These are phyloP conservation scores for Dastarcus helophoroides DNA, from an alignment of 2,888 invertebrate species.

Conservation along the genomic window DNA sequence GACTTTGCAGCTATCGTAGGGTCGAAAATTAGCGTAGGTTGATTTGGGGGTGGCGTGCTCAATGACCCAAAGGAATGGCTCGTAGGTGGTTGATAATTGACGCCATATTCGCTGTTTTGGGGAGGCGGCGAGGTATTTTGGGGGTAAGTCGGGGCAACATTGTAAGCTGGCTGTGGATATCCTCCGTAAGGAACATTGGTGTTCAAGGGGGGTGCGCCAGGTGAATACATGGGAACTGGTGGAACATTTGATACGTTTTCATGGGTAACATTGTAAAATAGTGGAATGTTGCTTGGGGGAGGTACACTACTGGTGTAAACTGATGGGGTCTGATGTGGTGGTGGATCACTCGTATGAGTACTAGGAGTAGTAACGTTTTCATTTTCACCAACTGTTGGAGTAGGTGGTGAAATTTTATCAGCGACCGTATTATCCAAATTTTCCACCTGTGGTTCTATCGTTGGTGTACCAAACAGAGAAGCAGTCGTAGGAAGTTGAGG, in stretches of 20 bases:
- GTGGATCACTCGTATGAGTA: background rate
- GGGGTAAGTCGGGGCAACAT: too few relatives aligned
- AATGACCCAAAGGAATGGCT: too few relatives aligned
- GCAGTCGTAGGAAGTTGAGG: conserved; percentile 1
- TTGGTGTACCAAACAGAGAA: background rate
- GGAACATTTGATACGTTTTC: conserved; percentile 1
- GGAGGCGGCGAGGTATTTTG: too few relatives aligned
- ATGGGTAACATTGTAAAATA: background rate
- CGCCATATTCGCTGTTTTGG: too few relatives aligned
- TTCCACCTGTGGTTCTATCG: conserved; percentile 1
- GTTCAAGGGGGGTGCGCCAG: background rate
- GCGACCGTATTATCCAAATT: background rate
- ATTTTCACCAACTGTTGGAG: background rate
- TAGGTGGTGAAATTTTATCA: background rate
- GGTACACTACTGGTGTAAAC: background rate
- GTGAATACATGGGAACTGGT: conserved; percentile 18
- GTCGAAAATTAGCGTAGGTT: conserved; percentile 30
- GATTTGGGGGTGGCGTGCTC: too few relatives aligned
- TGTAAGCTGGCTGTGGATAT: background rate
- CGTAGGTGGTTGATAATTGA: too few relatives aligned
- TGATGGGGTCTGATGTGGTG: background rate
- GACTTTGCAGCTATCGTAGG: conserved; percentile 35
- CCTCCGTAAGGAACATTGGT: too few relatives aligned
- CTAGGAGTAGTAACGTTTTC: background rate
- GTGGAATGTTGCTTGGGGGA: background rate